phyloP scores from a whole-genome alignment of 2,888 invertebrate species.

The Brachyopa scutellaris region DNA sequence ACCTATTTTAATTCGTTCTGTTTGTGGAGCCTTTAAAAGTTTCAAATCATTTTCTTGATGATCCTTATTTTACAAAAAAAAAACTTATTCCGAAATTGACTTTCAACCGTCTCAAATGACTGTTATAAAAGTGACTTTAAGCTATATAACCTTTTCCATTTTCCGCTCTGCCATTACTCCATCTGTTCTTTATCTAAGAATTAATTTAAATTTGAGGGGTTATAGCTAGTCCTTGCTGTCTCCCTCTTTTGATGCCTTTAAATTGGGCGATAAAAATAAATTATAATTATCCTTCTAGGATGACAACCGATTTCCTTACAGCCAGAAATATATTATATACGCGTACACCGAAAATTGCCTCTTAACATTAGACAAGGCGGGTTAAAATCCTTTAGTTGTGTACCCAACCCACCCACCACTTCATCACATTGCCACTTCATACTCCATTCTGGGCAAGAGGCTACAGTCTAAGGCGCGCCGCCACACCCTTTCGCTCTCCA shows the following conservation, averaged over 20 bases:
- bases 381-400: slow-evolving; percentile 32
- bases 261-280: slow-evolving; percentile 62
- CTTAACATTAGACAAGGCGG: slow-evolving; percentile 55
- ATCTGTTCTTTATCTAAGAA: slow-evolving; percentile 15
- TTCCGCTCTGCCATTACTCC: neutral
- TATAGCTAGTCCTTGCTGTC: no score
- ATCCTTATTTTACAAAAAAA: no score
- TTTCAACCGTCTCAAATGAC: neutral
- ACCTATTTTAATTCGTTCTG: no score
- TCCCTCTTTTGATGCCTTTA: neutral
- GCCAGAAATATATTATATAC: neutral
- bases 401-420: slow-evolving; percentile 8
- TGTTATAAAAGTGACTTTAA: neutral
- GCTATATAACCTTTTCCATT: neutral
- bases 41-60: no score
- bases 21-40: no score
- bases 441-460: slow-evolving; percentile 7
- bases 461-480: slow-evolving; percentile 19
- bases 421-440: slow-evolving; percentile 39
- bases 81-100: slow-evolving; percentile 3
- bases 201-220: slow-evolving; percentile 53
- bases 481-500: slow-evolving; percentile 59
- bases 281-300: slow-evolving; percentile 61
- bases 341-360: slow-evolving; percentile 53
- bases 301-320: slow-evolving; percentile 45